Evolutionary conservation across 2,888 invertebrate genomes (phyloP), one percentile per base, ranked within the genome.

Genomic region (Bombyx huttoni): DNA sequence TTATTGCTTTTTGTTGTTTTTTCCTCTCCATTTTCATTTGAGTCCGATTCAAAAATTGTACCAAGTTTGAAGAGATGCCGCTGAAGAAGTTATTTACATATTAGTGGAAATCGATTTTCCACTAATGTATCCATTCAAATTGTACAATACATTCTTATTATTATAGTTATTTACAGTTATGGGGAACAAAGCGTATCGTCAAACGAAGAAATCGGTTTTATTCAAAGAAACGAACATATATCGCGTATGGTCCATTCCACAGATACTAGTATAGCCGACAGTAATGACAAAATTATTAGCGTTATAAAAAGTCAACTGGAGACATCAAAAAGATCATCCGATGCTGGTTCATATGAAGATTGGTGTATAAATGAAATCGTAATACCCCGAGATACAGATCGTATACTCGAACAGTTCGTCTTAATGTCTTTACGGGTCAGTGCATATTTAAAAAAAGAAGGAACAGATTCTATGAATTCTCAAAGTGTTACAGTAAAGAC

Each of bases 341-440:
- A 83, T 51, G 59, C 69, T 52, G 75, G 73, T 35, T 64, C 70
- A 33, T 75, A 67, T 51, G 87, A 87, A 57, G 85, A 87, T 56
- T 81, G 78, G 74, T 70, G 74, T 53, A 76, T 74, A 0, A 78
- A 63, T 57, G 85, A 87, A 64, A 65, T 82, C 46, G 62, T 65
- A 5, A 62, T 81, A 52, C 85, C 86, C 45, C 77, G 85, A 7
- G 78, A 79, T 56, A 66, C 75, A 13, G 88, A 88, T 61, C 78
- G 88, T 1, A 80, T 88, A 59, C 58, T 83, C 51, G 88, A 88
- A 64, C 88, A 88, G 61, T 81, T 88, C 55, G 75, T 73, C 40
- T 54, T 81, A 13, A 87, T 88, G 87, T 61, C 84, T 58, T 60
- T 88, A 53, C 68, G 80, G 55, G 78, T 88, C 52, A 68, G 73